Evolutionary conservation across 1,140 invertebrate genomes (phyloP), one percentile per base, ranked within the genome.

Genomic region (Drosophila punjabiensis): DNA sequence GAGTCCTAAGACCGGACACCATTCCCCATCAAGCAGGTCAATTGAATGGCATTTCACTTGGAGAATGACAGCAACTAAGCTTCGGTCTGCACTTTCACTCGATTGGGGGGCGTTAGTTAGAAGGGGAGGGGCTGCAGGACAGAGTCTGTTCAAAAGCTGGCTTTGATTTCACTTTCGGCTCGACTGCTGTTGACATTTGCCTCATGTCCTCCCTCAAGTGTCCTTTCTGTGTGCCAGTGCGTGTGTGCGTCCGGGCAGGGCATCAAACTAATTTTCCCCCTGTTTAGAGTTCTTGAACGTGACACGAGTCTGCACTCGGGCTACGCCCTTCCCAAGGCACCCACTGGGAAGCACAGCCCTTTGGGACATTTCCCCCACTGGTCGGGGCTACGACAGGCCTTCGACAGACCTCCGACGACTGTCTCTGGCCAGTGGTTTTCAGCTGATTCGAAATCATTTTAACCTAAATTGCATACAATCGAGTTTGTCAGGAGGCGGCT

Each of bases 241-340:
- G 71, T 63, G 59, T 43, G 65, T 20, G 24, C 3, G 24, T 24
- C 24, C 18, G 53, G 18, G 53, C 4, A 16, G 59, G 50, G 52
- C 85, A 89, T 89, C 86, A 89, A 89, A 89, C 85, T 89, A 89
- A 90, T 90, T 89, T 89, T 88, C 70, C 82, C 48, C 76, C 85
- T 90, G 82, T 82, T 90, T 89, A 89, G 86, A 88, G 85, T 75
- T 89, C 82, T 89, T 79, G 85, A 82, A 89, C 85, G 85, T 89
- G 85, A 85, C 85, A 89, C 81, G 79, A 89, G 75, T 88, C 70
- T 88, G 85, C 85, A 88, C 81, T 88, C 59, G 41, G 69, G 59
- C 52, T 69, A 70, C 39, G 45, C 76, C 76, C 75, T 60, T 24
- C 37, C 55, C 62, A 64, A 39, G 59, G 53, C 64, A 10, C 5